Evolutionary conservation across 2,888 invertebrate genomes (phyloP).

Genomic region (Unio delphinus): DNA sequence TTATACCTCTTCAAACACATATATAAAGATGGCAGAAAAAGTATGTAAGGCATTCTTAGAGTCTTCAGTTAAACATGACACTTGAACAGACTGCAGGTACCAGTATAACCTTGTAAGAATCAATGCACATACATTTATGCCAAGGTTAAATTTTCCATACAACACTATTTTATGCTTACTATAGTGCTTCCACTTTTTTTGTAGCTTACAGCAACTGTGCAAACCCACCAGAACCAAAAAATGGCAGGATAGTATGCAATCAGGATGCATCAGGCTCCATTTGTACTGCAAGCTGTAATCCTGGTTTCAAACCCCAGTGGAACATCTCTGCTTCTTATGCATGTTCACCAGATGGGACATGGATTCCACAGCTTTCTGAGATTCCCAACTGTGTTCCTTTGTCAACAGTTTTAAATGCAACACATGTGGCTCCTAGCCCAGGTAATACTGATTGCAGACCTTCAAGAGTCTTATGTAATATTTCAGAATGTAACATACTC

Average conservation of each 20-base stretch:
- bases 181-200: no score
- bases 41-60: no score
- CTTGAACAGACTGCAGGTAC: no score
- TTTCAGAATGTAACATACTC: no score
- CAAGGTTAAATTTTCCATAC: no score
- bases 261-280: conserved; percentile 36
- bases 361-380: conserved; percentile 44
- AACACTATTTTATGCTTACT: no score
- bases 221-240: conserved; percentile 38
- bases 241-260: conserved; percentile 43
- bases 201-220: conserved; percentile 46
- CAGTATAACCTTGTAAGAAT: no score
- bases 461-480: no score
- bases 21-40: no score
- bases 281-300: conserved; percentile 45
- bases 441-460: not conserved
- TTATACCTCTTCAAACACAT: no score
- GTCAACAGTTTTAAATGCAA: conserved; percentile 22
- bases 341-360: conserved; percentile 47
- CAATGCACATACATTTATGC: no score
- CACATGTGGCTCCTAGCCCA: conserved; percentile 9
- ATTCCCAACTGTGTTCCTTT: conserved; percentile 48
- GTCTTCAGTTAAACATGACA: no score
- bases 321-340: conserved; percentile 40
- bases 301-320: conserved; percentile 44